These are phyloP conservation scores for Drosophila seclusa DNA, from an alignment of 2,888 invertebrate species.

Conservation along the genomic window DNA sequence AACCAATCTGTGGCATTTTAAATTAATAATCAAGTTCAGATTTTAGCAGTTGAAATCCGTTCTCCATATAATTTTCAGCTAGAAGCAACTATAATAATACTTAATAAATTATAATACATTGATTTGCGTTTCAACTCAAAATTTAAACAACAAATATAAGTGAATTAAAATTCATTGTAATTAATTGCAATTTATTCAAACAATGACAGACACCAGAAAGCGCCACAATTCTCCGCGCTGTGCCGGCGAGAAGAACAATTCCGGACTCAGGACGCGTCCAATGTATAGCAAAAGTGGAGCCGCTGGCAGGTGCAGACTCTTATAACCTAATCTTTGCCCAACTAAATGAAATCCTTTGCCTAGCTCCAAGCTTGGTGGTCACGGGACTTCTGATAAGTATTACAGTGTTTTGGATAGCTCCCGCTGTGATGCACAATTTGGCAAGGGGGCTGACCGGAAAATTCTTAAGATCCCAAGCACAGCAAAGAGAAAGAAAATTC, in stretches of 20 bases:
- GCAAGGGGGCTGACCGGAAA: background rate
- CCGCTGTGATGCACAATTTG: background rate
- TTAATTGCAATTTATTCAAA: background rate
- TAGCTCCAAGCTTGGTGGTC: slow-evolving; percentile 11
- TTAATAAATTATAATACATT: background rate
- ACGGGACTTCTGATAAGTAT: background rate
- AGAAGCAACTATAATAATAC: background rate
- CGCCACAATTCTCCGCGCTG: background rate
- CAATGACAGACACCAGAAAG: slow-evolving; percentile 13
- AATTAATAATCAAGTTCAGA: background rate
- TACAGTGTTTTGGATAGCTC: background rate
- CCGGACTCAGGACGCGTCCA: slow-evolving; percentile 3
- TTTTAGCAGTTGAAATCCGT: background rate
- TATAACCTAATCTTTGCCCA: background rate
- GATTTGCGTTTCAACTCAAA: slow-evolving; percentile 32
- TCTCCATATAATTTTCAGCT: background rate
- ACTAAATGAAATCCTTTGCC: background rate
- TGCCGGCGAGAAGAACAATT: background rate
- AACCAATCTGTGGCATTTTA: background rate
- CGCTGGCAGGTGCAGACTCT: slow-evolving; percentile 7
- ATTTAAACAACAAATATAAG: slow-evolving; percentile 7
- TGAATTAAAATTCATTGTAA: slow-evolving; percentile 6
- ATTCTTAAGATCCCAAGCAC: background rate
- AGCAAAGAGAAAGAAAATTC: background rate
- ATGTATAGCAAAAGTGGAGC: slow-evolving; percentile 5